These are phyloP conservation scores for Odontocolon sp. DNA, from an alignment of 2,888 invertebrate genomes.

Conservation along the genomic window DNA sequence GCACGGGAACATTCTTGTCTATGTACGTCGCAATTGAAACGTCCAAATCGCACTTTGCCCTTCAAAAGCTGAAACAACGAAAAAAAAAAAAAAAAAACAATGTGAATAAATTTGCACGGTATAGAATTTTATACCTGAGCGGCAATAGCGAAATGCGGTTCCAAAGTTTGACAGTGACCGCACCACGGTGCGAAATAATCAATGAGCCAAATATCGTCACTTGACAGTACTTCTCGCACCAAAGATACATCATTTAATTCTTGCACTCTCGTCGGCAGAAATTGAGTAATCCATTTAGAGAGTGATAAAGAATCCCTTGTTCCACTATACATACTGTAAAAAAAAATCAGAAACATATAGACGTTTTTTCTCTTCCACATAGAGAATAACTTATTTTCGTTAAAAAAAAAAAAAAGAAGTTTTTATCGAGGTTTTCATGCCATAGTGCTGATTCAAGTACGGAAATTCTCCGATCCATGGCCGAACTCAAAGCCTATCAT, in stretches of 20 bases:
- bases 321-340: conserved; percentile 83
- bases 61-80: conserved; percentile 66
- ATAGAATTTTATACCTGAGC: conserved; percentile 82
- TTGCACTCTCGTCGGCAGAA: conserved; percentile 84
- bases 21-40: conserved; percentile 86
- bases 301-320: conserved; percentile 85
- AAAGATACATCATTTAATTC: conserved; percentile 81
- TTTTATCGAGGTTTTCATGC: no score
- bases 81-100: not conserved
- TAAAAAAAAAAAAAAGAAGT: no score
- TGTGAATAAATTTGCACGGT: not conserved
- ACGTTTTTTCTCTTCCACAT: conserved; percentile 25
- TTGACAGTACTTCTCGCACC: conserved; percentile 81
- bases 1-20: conserved; percentile 83
- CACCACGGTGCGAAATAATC: conserved; percentile 88
- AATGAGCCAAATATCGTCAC: conserved; percentile 83
- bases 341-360: conserved; percentile 6
- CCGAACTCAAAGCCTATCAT: no score
- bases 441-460: no score
- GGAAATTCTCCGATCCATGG: no score
- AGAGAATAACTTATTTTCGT: no score
- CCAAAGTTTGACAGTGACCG: conserved; percentile 85
- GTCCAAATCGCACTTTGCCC: conserved; percentile 83
- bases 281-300: conserved; percentile 85
- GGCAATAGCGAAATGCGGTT: conserved; percentile 86